A percentile compares a stretch with the other conserved stretches of the same genome.
These are phyloP conservation scores for Dolichallabes microphthalmus DNA, from an alignment of 2,113 vertebrate species.

Conservation along the genomic window DNA sequence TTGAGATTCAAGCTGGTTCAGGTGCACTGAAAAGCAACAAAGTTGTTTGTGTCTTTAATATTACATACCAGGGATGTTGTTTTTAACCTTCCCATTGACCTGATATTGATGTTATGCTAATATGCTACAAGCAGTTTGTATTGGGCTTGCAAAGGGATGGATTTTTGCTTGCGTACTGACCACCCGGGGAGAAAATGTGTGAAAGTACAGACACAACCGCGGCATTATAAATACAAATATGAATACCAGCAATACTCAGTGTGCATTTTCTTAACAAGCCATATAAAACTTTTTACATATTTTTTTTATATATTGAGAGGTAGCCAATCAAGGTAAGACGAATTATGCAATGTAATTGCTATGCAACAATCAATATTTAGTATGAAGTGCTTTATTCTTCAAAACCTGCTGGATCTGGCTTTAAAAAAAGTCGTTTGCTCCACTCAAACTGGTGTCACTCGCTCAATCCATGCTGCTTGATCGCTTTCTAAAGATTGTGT, in stretches of 20 bases:
- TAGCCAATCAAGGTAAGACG: too few species aligned
- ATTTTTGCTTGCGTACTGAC: constrained; percentile 3
- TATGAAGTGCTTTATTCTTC: too few species aligned
- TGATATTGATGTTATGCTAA: constrained; percentile 29
- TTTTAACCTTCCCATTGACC: constrained; percentile 40
- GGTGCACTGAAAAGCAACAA: not conserved
- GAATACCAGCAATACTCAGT: not conserved
- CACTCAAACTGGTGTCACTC: too few species aligned
- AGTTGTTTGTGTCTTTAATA: constrained; percentile 22
- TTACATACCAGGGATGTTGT: constrained; percentile 26
- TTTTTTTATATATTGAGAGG: not conserved
- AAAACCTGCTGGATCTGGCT: too few species aligned
- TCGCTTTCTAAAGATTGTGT: too few species aligned
- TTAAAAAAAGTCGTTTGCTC: too few species aligned
- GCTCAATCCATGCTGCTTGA: too few species aligned
- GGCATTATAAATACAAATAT: not conserved
- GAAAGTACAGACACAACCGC: not conserved
- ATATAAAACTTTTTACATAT: not conserved
- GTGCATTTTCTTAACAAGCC: not conserved
- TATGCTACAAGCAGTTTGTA: constrained; percentile 1
- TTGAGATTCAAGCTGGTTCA: constrained; percentile 15
- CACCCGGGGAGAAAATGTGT: not conserved
- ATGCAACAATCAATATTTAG: too few species aligned
- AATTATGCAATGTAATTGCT: too few species aligned
- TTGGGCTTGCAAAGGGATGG: not conserved